Evolutionary conservation across 2,113 vertebrate genomes (phyloP).

Genomic region (Elaphurus davidianus): DNA sequence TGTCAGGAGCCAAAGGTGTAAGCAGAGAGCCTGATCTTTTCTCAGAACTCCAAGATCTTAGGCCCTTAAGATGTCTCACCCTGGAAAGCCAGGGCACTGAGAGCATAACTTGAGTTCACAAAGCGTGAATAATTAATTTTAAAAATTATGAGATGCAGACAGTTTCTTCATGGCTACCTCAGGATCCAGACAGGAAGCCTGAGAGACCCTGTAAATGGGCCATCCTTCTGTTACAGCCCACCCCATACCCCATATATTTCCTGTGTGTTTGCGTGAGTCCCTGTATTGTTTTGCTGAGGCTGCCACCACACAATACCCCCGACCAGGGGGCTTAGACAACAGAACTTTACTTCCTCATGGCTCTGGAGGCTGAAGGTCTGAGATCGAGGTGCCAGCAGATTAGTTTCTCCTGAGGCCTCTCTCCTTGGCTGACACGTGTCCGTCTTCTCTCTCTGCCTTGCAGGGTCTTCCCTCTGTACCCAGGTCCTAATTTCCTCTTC

Average conservation of each 20-base stretch:
- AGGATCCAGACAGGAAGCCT: neutral
- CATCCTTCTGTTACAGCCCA: neutral
- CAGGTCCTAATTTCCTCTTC: neutral
- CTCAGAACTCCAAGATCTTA: neutral
- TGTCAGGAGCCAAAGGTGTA: neutral
- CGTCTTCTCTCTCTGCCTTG: neutral
- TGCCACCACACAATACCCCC: neutral
- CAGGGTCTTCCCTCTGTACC: neutral
- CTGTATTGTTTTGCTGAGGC: neutral
- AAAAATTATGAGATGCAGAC: neutral
- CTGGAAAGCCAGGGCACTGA: neutral
- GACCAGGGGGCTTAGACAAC: neutral
- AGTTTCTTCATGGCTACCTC: neutral
- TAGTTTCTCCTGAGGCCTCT: neutral
- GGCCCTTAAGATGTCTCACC: neutral
- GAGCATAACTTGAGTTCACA: neutral
- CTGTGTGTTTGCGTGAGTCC: rapidly evolving
- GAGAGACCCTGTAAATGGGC: neutral
- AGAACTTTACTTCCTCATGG: neutral
- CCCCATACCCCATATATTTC: rapidly evolving
- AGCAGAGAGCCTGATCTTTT: neutral
- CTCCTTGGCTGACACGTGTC: neutral
- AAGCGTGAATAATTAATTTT: neutral
- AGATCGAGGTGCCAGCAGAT: neutral
- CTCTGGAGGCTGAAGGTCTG: neutral